Evolutionary conservation across 2,113 vertebrate species (phyloP).

Genomic region (Microtus pennsylvanicus): DNA sequence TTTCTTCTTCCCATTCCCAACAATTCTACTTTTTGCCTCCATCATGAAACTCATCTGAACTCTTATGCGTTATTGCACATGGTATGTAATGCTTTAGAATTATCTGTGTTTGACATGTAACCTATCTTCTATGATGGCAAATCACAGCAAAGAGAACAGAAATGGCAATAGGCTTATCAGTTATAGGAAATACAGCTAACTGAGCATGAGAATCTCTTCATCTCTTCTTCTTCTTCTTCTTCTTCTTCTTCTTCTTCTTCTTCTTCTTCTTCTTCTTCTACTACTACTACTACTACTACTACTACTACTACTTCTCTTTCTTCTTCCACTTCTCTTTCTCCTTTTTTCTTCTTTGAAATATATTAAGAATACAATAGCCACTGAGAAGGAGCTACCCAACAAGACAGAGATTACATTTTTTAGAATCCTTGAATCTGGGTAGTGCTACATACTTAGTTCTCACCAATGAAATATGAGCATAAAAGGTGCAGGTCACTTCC

Average conservation of each 20-base stretch:
- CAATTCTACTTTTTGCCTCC: slow-evolving; percentile 29
- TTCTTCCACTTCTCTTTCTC: rapidly evolving
- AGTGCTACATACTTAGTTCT: not conserved
- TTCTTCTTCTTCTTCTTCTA: not conserved
- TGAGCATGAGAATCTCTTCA: not conserved
- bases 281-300: rapidly evolving
- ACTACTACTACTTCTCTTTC: no score
- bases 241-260: no score
- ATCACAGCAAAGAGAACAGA: slow-evolving; percentile 36
- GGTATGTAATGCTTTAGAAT: not conserved
- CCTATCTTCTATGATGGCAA: slow-evolving; percentile 8
- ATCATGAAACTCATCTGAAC: slow-evolving; percentile 58
- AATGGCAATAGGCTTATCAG: not conserved
- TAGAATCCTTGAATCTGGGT: not conserved
- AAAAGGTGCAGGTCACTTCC: not conserved
- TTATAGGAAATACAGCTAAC: slow-evolving; percentile 5
- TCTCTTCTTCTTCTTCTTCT: not conserved
- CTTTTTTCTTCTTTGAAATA: not conserved
- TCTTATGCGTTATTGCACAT: slow-evolving; percentile 40
- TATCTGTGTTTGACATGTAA: slow-evolving; percentile 36
- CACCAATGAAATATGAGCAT: not conserved
- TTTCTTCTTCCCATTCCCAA: not conserved
- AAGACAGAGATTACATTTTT: not conserved
- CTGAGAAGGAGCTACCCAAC: not conserved
- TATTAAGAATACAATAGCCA: not conserved